Evolutionary conservation across 2,888 invertebrate genomes (phyloP).

Genomic region (Scaptomyza reducta): DNA sequence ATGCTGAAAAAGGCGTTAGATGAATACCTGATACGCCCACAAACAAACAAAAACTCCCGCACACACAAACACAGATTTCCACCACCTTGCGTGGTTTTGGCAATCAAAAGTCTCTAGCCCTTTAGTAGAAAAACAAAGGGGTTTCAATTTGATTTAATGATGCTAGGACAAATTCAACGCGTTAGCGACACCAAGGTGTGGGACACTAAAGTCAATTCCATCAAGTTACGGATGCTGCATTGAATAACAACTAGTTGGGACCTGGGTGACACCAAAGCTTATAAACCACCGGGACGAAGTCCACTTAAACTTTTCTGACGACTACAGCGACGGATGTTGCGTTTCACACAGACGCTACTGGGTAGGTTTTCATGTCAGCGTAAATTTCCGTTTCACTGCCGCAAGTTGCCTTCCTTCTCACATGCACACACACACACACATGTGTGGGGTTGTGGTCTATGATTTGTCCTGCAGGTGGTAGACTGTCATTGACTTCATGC

Average conservation of each 20-base stretch:
- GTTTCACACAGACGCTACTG: slow-evolving; percentile 68
- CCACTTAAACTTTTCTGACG: slow-evolving; percentile 67
- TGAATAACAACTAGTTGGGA: slow-evolving; percentile 73
- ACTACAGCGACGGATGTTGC: slow-evolving; percentile 61
- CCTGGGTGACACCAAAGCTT: slow-evolving; percentile 14
- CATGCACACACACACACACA: slow-evolving; percentile 2
- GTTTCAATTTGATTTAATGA: slow-evolving; percentile 79
- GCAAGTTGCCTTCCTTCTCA: slow-evolving; percentile 43
- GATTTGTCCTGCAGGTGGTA: slow-evolving; percentile 76
- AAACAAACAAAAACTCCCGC: slow-evolving; percentile 10
- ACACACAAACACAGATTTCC: slow-evolving; percentile 6
- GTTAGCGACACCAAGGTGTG: slow-evolving; percentile 47
- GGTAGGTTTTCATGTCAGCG: slow-evolving; percentile 78
- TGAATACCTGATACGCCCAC: slow-evolving; percentile 58
- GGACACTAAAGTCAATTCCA: slow-evolving; percentile 75
- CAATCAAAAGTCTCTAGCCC: slow-evolving; percentile 70
- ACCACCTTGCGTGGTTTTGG: slow-evolving; percentile 39
- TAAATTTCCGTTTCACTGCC: slow-evolving; percentile 72
- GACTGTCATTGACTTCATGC: slow-evolving; percentile 75
- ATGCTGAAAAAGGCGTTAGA: slow-evolving; percentile 53
- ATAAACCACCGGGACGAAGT: slow-evolving; percentile 30
- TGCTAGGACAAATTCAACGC: slow-evolving; percentile 76
- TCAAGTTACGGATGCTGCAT: slow-evolving; percentile 76
- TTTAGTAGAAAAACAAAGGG: slow-evolving; percentile 63
- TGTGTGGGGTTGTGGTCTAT: slow-evolving; percentile 23